These are phyloP conservation scores for Iselma pallidipennis DNA, from an alignment of 2,888 invertebrate genomes.

Conservation along the genomic window DNA sequence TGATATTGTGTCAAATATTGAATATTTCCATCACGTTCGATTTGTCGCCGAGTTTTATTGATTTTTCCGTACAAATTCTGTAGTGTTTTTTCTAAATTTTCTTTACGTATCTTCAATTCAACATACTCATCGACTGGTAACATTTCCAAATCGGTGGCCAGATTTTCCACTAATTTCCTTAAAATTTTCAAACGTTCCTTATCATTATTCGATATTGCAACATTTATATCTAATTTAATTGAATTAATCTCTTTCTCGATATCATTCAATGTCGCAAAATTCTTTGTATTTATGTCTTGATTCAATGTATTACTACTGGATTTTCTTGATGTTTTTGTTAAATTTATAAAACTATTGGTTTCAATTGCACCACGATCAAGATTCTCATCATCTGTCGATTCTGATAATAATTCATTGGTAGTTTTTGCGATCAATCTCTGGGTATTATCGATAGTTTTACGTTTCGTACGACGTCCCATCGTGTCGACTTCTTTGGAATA, in stretches of 20 bases:
- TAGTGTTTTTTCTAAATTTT: slow-evolving; percentile 27
- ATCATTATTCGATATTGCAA: slow-evolving; percentile 35
- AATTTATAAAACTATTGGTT: not conserved
- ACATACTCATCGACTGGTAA: slow-evolving; percentile 26
- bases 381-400: not conserved
- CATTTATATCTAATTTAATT: slow-evolving; percentile 29
- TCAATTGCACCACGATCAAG: not conserved
- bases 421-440: slow-evolving; percentile 33
- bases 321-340: not conserved
- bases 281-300: not conserved
- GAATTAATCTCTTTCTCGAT: slow-evolving; percentile 33
- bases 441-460: slow-evolving; percentile 27
- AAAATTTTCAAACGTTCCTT: slow-evolving; percentile 31
- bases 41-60: slow-evolving; percentile 27
- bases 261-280: slow-evolving; percentile 28
- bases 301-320: not conserved
- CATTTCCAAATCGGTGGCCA: slow-evolving; percentile 37
- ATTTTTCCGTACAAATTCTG: slow-evolving; percentile 28
- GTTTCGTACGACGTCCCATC: slow-evolving; percentile 31
- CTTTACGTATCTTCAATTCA: slow-evolving; percentile 30
- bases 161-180: slow-evolving; percentile 30
- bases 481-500: slow-evolving; percentile 30
- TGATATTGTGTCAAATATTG: slow-evolving; percentile 19
- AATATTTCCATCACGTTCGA: slow-evolving; percentile 29
- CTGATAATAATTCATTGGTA: slow-evolving; percentile 32